These are phyloP conservation scores for Empis stercorea DNA, from an alignment of 2,888 invertebrate species.

Conservation along the genomic window DNA sequence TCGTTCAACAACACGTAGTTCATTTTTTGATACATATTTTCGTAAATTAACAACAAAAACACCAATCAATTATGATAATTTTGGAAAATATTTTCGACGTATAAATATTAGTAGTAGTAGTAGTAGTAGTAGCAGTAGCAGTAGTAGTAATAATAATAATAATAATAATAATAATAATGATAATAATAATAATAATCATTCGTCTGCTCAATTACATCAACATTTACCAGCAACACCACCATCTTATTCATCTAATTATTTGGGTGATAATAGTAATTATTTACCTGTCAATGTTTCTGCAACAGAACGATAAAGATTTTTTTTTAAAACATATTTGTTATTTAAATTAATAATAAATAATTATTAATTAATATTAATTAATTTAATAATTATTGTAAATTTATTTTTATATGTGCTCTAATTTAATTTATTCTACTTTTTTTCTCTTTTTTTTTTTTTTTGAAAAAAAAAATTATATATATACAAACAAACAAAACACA, in stretches of 20 bases:
- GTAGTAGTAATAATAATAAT: conserved; percentile 15
- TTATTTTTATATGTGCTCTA: conserved; percentile 5
- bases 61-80: conserved; percentile 36
- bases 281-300: conserved; percentile 20
- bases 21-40: conserved; percentile 32
- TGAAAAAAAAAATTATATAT: too few species aligned
- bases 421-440: conserved; percentile 2
- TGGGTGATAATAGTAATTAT: conserved; percentile 33
- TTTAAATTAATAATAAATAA: too few species aligned
- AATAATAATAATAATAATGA: conserved; percentile 3
- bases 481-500: conserved; percentile 1
- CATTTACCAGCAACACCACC: conserved; percentile 14
- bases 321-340: too few species aligned
- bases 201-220: conserved; percentile 7
- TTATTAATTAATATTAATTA: too few species aligned
- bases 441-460: too few species aligned
- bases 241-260: conserved; percentile 41
- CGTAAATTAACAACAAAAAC: conserved; percentile 43
- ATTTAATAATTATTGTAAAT: too few species aligned
- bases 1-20: conserved; percentile 19
- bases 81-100: conserved; percentile 18
- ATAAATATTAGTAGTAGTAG: conserved; percentile 6
- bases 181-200: conserved; percentile 10
- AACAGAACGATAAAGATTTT: conserved; percentile 5
- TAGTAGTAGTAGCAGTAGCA: conserved; percentile 14